Evolutionary conservation across 2,888 invertebrate species (phyloP).

Genomic region (Thera britannica): DNA sequence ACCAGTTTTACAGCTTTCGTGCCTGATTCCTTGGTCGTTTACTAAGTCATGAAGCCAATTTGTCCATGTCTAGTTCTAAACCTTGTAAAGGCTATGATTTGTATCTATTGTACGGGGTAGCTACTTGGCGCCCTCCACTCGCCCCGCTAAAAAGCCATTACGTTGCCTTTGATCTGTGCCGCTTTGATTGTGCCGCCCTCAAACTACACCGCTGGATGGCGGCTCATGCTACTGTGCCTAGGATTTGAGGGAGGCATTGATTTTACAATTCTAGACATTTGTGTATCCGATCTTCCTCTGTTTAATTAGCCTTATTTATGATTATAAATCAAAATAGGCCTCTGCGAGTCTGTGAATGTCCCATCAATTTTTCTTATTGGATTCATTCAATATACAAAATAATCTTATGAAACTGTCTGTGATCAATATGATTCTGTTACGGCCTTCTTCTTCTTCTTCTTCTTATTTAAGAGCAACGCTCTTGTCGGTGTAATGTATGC

Average conservation of each 20-base stretch:
- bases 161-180: conserved; percentile 74
- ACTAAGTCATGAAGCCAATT: too few relatives aligned
- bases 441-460: too few relatives aligned
- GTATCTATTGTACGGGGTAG: conserved; percentile 44
- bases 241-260: conserved; percentile 11
- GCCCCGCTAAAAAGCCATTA: conserved; percentile 77
- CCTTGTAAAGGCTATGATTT: not conserved
- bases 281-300: not conserved
- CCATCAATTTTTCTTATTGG: too few relatives aligned
- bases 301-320: conserved; percentile 6
- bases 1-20: too few relatives aligned
- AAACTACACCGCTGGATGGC: conserved; percentile 62
- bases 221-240: conserved; percentile 16
- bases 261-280: not conserved
- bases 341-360: too few relatives aligned
- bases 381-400: too few relatives aligned
- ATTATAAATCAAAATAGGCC: not conserved
- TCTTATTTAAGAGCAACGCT: too few relatives aligned
- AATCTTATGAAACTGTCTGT: too few relatives aligned
- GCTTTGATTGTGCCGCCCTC: conserved; percentile 73
- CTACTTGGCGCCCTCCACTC: conserved; percentile 61
- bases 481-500: too few relatives aligned
- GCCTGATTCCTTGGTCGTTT: too few relatives aligned
- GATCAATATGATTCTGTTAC: too few relatives aligned
- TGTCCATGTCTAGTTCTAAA: conserved; percentile 3